A percentile compares a stretch with the other conserved stretches of the same genome.
These are phyloP conservation scores for Calcarius ornatus DNA, from an alignment of 2,113 vertebrate genomes.

Conservation along the genomic window DNA sequence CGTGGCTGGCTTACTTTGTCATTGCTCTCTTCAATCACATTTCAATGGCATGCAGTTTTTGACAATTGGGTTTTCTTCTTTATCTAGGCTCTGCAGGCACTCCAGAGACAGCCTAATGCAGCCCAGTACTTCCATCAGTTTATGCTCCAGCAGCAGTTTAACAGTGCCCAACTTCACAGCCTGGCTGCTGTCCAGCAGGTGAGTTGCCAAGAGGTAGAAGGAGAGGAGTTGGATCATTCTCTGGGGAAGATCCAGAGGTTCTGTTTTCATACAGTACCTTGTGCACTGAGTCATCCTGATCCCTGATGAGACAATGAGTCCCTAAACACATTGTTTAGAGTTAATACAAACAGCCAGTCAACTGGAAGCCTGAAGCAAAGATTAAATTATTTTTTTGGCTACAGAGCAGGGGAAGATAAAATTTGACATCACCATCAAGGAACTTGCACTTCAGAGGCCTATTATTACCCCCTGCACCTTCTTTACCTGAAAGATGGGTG, in stretches of 20 bases:
- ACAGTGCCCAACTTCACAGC: constrained; percentile 91
- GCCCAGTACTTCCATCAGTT: constrained; percentile 98
- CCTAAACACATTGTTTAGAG: background rate
- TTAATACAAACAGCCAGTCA: background rate
- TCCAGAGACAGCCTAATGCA: constrained; percentile 95
- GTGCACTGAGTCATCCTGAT: background rate
- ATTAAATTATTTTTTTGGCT: background rate
- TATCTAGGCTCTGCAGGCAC: constrained; percentile 88
- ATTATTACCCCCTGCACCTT: background rate
- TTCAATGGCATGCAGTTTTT: background rate
- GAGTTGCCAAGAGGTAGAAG: constrained; percentile 39
- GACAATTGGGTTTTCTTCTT: background rate
- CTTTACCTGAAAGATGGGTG: background rate
- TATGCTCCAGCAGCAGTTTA: constrained; percentile 98
- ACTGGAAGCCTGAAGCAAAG: background rate
- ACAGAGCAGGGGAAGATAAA: background rate
- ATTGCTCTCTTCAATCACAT: background rate
- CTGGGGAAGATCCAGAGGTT: background rate
- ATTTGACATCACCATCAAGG: background rate
- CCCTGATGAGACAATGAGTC: background rate
- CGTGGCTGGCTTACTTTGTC: background rate
- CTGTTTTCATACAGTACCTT: background rate
- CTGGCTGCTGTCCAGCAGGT: constrained; percentile 98
- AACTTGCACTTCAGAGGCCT: background rate
- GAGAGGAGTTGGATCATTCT: background rate